phyloP scores from a whole-genome alignment of 2,888 invertebrate genomes.

The Arrhopalites spinosus region DNA sequence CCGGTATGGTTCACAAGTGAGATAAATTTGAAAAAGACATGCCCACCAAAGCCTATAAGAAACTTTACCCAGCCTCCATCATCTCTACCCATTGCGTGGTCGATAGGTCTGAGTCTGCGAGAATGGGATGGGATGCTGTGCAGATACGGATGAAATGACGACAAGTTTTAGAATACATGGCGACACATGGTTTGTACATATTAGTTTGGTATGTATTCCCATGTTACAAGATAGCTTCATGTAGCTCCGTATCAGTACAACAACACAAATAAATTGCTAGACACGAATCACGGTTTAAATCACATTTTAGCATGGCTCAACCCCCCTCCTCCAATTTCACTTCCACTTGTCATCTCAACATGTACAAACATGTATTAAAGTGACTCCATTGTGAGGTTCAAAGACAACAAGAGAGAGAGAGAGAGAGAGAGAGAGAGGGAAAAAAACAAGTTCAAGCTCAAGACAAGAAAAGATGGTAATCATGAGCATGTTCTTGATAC shows the following conservation, averaged over 20 bases:
- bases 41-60: slow-evolving; percentile 8
- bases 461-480: background rate
- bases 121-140: slow-evolving; percentile 18
- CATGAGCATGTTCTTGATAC: too few relatives aligned
- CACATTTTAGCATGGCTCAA: too few relatives aligned
- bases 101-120: slow-evolving; percentile 21
- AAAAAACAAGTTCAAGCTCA: background rate
- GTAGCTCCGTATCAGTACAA: too few relatives aligned
- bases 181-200: too few relatives aligned
- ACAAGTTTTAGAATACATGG: background rate
- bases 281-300: too few relatives aligned
- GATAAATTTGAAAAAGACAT: background rate
- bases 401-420: background rate
- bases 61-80: background rate
- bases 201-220: too few relatives aligned
- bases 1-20: background rate
- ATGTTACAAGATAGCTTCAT: too few relatives aligned
- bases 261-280: too few relatives aligned
- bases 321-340: too few relatives aligned
- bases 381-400: background rate
- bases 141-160: background rate
- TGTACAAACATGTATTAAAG: background rate
- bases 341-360: too few relatives aligned
- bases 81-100: slow-evolving; percentile 9
- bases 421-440: background rate